These are phyloP conservation scores for Diogma glabrata DNA, from an alignment of 2,888 invertebrate species.

Conservation along the genomic window DNA sequence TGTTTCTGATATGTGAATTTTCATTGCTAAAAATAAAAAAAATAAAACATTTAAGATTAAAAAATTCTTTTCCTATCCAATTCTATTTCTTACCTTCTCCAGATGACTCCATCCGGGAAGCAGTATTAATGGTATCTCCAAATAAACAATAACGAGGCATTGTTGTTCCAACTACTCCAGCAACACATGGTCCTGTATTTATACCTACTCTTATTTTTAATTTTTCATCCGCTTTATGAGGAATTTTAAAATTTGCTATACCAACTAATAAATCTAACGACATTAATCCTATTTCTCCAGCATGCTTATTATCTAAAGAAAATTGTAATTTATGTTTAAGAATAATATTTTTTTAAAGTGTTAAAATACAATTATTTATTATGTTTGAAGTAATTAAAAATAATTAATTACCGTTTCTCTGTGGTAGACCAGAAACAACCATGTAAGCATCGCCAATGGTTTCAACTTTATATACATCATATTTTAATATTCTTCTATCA, in stretches of 20 bases:
- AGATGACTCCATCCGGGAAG: slow-evolving; percentile 51
- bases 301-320: slow-evolving; percentile 41
- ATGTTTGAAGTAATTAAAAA: neutral
- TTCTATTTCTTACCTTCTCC: slow-evolving; percentile 37
- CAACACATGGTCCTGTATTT: slow-evolving; percentile 54
- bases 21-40: slow-evolving; percentile 40
- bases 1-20: slow-evolving; percentile 45
- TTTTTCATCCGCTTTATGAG: slow-evolving; percentile 40
- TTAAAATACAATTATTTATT: neutral
- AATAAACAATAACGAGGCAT: slow-evolving; percentile 51
- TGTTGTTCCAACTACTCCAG: slow-evolving; percentile 48
- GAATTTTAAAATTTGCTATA: slow-evolving; percentile 41
- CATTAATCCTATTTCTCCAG: slow-evolving; percentile 50
- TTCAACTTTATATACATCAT: slow-evolving; percentile 64
- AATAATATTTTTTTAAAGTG: neutral
- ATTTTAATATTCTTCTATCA: slow-evolving; percentile 55
- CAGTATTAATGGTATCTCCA: slow-evolving; percentile 52
- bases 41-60: neutral
- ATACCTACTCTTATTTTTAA: slow-evolving; percentile 44
- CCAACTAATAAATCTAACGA: slow-evolving; percentile 43
- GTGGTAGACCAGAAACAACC: slow-evolving; percentile 47
- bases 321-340: neutral
- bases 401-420: slow-evolving; percentile 39
- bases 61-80: slow-evolving; percentile 23
- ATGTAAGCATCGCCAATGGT: slow-evolving; percentile 52